Evolutionary conservation across 53 echinoderm and acorn worm genomes (phyloP).

Genomic region (Arbacia lixula): DNA sequence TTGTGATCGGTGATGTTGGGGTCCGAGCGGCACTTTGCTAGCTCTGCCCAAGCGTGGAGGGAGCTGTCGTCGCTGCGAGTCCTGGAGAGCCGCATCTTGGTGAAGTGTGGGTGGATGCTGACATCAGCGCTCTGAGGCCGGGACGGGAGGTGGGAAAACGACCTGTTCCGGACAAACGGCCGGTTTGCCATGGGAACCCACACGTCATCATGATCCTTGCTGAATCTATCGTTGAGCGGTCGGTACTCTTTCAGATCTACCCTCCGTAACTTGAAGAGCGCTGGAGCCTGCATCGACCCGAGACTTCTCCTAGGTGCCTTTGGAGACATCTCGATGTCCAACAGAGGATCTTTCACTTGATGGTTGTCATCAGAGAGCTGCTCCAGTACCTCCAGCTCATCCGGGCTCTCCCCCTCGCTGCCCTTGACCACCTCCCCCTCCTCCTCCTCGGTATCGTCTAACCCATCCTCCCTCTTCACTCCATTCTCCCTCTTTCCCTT

Average conservation of each 20-base stretch:
- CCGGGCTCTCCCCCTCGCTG: slow-evolving; percentile 82
- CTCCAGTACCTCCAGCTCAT: slow-evolving; percentile 93
- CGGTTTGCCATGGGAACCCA: slow-evolving; percentile 70
- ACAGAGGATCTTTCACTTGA: slow-evolving; percentile 17
- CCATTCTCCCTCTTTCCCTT: slow-evolving; percentile 55
- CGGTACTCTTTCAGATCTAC: slow-evolving; percentile 76
- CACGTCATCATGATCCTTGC: slow-evolving; percentile 70
- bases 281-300: slow-evolving; percentile 27
- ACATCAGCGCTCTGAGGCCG: slow-evolving; percentile 74
- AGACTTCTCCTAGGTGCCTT: slow-evolving; percentile 28
- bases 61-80: slow-evolving; percentile 71
- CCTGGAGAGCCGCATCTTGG: slow-evolving; percentile 63
- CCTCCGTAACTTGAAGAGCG: slow-evolving; percentile 67
- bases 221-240: slow-evolving; percentile 55
- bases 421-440: slow-evolving; percentile 64
- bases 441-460: slow-evolving; percentile 74
- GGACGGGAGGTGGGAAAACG: slow-evolving; percentile 58
- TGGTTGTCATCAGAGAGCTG: slow-evolving; percentile 61
- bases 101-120: slow-evolving; percentile 59
- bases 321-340: slow-evolving; percentile 48
- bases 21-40: slow-evolving; percentile 74
- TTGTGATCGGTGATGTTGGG: slow-evolving; percentile 73
- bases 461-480: slow-evolving; percentile 41
- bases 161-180: slow-evolving; percentile 42
- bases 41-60: slow-evolving; percentile 62